A percentile compares a stretch with the other conserved stretches of the same genome.
Conservation (phyloP, 2,113 vertebrate genomes). For the Thinocorus orbignyianus region DNA sequence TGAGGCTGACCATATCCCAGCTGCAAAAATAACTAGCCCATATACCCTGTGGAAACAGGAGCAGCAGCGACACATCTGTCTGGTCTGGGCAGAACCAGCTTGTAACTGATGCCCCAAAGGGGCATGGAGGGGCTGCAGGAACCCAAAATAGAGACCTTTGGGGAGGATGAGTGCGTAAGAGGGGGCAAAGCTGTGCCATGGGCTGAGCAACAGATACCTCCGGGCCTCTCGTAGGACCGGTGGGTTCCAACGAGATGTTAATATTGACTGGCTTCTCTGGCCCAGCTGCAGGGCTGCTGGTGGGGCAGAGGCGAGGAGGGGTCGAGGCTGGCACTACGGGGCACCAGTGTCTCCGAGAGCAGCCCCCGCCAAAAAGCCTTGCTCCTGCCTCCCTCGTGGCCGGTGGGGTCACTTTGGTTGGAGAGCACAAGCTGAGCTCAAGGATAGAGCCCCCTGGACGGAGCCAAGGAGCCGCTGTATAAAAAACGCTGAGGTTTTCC, state of each 20-base stretch:
- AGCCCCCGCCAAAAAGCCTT: background rate
- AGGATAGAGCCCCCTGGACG: conserved; percentile 64
- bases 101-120: conserved; percentile 17
- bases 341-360: background rate
- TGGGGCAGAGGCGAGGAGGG: background rate
- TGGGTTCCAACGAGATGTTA: background rate
- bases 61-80: conserved; percentile 57
- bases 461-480: conserved; percentile 65
- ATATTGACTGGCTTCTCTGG: background rate
- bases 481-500: conserved; percentile 96
- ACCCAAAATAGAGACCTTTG: background rate
- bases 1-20: conserved; percentile 50
- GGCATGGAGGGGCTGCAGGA: background rate
- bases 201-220: background rate
- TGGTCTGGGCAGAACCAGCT: conserved; percentile 22
- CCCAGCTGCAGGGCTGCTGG: background rate
- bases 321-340: background rate
- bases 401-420: conserved; percentile 60
- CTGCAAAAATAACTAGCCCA: conserved; percentile 41
- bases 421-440: conserved; percentile 35
- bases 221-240: background rate
- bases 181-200: background rate
- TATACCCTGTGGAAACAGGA: conserved; percentile 22
- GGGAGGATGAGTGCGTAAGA: background rate
- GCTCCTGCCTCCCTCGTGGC: background rate